Evolutionary conservation across 2,888 invertebrate species (phyloP), one percentile per base, ranked within the genome.

Genomic region (Biston betularia): DNA sequence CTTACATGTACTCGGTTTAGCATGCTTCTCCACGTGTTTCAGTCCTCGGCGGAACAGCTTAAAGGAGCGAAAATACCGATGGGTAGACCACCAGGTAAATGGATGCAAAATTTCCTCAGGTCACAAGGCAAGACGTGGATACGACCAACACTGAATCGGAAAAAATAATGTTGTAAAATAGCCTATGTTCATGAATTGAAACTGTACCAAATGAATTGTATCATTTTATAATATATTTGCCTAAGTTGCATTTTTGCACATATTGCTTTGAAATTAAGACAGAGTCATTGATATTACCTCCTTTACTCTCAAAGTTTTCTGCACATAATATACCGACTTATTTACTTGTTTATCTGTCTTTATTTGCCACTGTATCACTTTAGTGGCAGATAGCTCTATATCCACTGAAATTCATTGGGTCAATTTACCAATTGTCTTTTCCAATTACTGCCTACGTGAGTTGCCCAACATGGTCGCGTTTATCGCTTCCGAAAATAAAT

Each of bases 391-490:
- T n/a, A 50, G 46, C 40, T 63, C 57, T 66, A 54, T 63, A 59
- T 74, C 64, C 67, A 75, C 71, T 77, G 71, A 77, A 81, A 79
- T 77, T 74, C 75, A 80, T 79, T 77, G 76, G 65, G 64, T 63
- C 83, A 83, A 81, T 87, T 86, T 79, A 79, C 81, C 85, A 87
- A 87, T 88, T 88, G 82, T 73, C 61, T 72, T 57, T 57, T 59
- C 64, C 67, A 53, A 78, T 80, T 78, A 69, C 68, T 72, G 52
- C 85, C 86, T 68, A 85, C 85, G 63, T 64, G 24, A 49, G 58
- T 65, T 50, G 58, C 73, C 70, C 33, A 70, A 77, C 65, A 67
- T 57, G 69, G 72, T 69, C 54, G 24, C 24, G 14, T 49, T 44
- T 42, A 44, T 33, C 45, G 50, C 40, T 63, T 66, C 64, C 48